Base-by-base conservation (phyloP, 2,113 vertebrate species). In the Stigmatopora argus region DNA sequence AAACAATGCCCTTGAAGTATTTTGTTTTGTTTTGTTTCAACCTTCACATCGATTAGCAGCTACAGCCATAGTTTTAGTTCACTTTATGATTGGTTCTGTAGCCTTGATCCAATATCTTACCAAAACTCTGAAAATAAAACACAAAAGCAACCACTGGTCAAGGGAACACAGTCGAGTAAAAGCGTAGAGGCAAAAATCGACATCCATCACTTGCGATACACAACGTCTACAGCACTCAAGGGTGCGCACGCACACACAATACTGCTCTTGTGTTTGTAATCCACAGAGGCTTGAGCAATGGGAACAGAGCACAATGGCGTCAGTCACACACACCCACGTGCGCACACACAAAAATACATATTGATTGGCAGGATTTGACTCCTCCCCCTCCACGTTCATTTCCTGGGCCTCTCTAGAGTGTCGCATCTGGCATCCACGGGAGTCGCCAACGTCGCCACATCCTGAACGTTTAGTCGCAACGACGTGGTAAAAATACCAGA, bases 191-290 rank as follows among this genome's bases (percentile, higher is more conserved):
- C 74, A 9, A 47, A 78, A 65, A 31, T 31, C 26, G 66, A 75
- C 68, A 69, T 78, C 73, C 77, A 84, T 48, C 57, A 56, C 55
- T 41, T 18, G 31, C 13, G 7, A 52, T 71, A 71, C 53, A 77
- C 74, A 71, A 79, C 45, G 35, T 68, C 64, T 72, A 72, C 44
- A 31, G 67, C 67, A 66, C 77, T 74, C 79, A 80, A 46, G 35
- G 73, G 70, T 69, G 69, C 81, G 80, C 74, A 75, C 44, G 75
- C 72, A 82, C 79, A 83, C 85, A 90, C 84, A 90, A 87, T 88
- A 89, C 85, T 87, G 86, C 84, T 89, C 84, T 87, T 90, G 86
- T 90, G 74, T 74, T 84, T 80, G 82, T 84, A 86, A 86, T 89
- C 86, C 83, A 61, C 67, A 72, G 83, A 83, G 81, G 82, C 78